Percentiles rank a stretch among this genome's conserved stretches.
Evolutionary conservation across 2,797 vertebrate species (phyloP).

Genomic region (Fringilla coelebs): DNA sequence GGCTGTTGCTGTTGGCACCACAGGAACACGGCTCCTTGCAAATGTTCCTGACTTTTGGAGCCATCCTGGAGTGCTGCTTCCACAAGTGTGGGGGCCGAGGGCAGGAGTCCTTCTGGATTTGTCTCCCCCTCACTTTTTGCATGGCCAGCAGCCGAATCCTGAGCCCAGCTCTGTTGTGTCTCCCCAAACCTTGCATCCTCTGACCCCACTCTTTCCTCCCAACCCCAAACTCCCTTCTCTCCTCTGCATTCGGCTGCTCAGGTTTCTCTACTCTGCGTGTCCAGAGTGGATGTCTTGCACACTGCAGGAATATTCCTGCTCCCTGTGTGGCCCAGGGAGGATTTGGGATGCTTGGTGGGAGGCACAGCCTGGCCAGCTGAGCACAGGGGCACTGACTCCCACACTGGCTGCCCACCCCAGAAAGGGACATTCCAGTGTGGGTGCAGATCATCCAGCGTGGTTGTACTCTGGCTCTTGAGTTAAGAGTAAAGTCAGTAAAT

Average conservation of each 20-base stretch:
- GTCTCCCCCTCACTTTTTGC: neutral
- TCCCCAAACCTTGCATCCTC: neutral
- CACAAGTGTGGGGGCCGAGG: neutral
- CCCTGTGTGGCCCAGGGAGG: neutral
- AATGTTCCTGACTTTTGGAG: neutral
- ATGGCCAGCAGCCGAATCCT: neutral
- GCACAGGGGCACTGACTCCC: neutral
- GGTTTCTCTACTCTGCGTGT: neutral
- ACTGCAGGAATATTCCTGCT: neutral
- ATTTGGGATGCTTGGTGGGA: neutral
- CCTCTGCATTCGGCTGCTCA: neutral
- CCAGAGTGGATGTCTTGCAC: neutral
- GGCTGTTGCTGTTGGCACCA: neutral
- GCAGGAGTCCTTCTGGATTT: neutral
- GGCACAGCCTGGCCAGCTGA: neutral
- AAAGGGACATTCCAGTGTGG: neutral
- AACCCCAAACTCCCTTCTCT: neutral
- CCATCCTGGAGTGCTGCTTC: neutral
- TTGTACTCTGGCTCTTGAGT: neutral
- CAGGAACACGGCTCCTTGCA: neutral
- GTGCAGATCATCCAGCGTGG: neutral
- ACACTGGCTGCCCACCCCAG: neutral
- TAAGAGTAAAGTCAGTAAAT: neutral
- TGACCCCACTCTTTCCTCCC: neutral
- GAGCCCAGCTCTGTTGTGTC: neutral